Base-by-base conservation (phyloP, 64 coral and sea anemone species). In the Stylophora pistillata region DNA sequence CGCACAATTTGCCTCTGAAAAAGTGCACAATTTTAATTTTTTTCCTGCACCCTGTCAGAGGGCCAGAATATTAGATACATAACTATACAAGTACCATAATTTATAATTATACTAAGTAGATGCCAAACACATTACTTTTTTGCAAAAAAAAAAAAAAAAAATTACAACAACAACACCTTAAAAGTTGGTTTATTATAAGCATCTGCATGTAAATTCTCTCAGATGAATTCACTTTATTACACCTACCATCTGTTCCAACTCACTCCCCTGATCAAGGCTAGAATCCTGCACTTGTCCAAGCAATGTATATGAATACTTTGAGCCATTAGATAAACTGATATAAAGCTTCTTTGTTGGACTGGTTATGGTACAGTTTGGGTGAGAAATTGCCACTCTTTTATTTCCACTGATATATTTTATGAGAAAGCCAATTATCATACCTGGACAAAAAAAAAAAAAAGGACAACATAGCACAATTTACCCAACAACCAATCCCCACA, bases 211-310 rank as follows among this genome's bases (percentile, higher is more conserved):
- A 47, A 47, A 47, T 47, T 4, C 7, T 47, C 37, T n/a, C n/a
- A n/a, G n/a, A n/a, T n/a, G n/a, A n/a, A n/a, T n/a, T n/a, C n/a
- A n/a, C n/a, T 15, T 13, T 0, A 26, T 32, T 17, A 52, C 15
- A 87, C 52, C n/a, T 89, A 95, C 96, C 90, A 93, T 98, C 69
- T 98, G 86, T 53, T 98, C 96, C 16, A 98, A 86, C 58, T 98
- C 93, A 74, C 76, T 91, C 4, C 53, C 93, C 18, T 55, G 71
- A 56, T 89, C 89, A 59, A 58, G 85, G 33, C 78, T 86, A 23
- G 81, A 55, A 83, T 89, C 32, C 71, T 76, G 55, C 27, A 98
- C 87, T 10, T 56, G 58, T 27, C 96, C 93, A 63, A 86, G 76
- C 17, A 98, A 73, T 30, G 74, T 78, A 86, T 95, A 98, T 2